A percentile compares a stretch with the other conserved stretches of the same genome.
Evolutionary conservation across 2,113 vertebrate genomes (phyloP).

Genomic region (Mustelus asterias): DNA sequence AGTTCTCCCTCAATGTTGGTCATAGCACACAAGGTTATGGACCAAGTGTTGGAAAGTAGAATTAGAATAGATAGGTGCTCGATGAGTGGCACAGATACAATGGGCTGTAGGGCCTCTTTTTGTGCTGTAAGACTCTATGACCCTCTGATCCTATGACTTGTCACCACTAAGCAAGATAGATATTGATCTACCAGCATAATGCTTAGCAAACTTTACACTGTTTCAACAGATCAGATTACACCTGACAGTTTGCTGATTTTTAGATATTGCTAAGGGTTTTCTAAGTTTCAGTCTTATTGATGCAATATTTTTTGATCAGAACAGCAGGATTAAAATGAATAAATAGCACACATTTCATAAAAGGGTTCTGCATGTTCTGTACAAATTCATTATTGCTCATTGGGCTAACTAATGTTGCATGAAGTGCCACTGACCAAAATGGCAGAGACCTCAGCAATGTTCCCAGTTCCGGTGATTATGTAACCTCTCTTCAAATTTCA

Average conservation of each 20-base stretch:
- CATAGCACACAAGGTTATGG: too few species aligned
- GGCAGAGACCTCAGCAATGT: neutral
- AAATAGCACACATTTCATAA: neutral
- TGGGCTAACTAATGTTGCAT: neutral
- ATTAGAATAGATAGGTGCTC: too few species aligned
- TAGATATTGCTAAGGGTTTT: neutral
- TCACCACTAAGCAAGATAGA: neutral
- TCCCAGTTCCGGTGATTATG: neutral
- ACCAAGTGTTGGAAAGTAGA: too few species aligned
- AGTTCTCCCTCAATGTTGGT: neutral
- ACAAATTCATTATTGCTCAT: neutral
- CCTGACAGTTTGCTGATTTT: neutral
- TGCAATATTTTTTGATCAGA: neutral
- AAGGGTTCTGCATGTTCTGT: neutral
- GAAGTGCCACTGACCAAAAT: neutral
- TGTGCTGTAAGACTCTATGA: too few species aligned
- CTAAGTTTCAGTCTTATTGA: neutral
- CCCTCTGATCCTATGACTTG: too few species aligned
- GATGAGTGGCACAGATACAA: too few species aligned
- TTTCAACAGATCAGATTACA: slow-evolving; percentile 17
- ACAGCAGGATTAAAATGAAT: neutral
- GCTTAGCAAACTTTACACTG: neutral
- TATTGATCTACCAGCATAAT: neutral
- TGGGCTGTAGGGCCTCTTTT: too few species aligned
- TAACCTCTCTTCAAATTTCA: neutral